phyloP scores from a whole-genome alignment of 2,797 vertebrate genomes.

The Rhadinocentrus ornatus region DNA sequence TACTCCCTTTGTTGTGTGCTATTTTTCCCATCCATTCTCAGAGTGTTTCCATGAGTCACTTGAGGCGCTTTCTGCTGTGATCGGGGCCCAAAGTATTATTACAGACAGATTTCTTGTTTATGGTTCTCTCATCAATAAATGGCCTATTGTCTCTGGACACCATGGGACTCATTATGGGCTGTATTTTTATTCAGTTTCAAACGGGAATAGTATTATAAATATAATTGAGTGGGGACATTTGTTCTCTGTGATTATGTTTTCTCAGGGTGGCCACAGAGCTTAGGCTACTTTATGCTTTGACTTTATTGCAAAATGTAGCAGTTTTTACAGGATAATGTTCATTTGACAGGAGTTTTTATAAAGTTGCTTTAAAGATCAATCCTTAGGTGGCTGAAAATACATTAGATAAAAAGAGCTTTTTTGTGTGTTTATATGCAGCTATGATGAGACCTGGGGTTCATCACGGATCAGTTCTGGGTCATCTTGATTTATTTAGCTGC shows the following conservation, averaged over 20 bases:
- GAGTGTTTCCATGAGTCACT: slow-evolving; percentile 79
- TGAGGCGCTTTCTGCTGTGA: slow-evolving; percentile 35
- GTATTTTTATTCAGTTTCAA: slow-evolving; percentile 23
- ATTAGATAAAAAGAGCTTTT: too few relatives aligned
- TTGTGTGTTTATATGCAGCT: too few relatives aligned
- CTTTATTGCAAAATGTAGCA: background rate
- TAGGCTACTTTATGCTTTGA: background rate
- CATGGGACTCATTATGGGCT: slow-evolving; percentile 15
- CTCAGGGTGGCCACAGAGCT: background rate
- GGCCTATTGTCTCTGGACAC: slow-evolving; percentile 58
- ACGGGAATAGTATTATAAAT: slow-evolving; percentile 35
- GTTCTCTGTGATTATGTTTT: slow-evolving; percentile 10
- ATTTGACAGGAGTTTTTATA: slow-evolving; percentile 8
- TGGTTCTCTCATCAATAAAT: slow-evolving; percentile 75
- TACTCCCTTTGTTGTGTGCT: slow-evolving; percentile 76
- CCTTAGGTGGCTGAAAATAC: too few relatives aligned
- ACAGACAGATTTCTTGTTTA: slow-evolving; percentile 65
- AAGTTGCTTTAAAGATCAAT: too few relatives aligned
- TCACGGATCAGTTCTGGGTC: too few relatives aligned
- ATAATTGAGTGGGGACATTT: slow-evolving; percentile 1
- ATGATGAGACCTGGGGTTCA: too few relatives aligned
- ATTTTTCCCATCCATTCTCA: slow-evolving; percentile 62
- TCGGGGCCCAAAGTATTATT: slow-evolving; percentile 59
- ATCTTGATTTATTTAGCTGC: too few relatives aligned
- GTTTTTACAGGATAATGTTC: background rate